Evolutionary conservation across 64 coral and sea anemone genomes (phyloP).

Genomic region (Cladopsammia gracilis): DNA sequence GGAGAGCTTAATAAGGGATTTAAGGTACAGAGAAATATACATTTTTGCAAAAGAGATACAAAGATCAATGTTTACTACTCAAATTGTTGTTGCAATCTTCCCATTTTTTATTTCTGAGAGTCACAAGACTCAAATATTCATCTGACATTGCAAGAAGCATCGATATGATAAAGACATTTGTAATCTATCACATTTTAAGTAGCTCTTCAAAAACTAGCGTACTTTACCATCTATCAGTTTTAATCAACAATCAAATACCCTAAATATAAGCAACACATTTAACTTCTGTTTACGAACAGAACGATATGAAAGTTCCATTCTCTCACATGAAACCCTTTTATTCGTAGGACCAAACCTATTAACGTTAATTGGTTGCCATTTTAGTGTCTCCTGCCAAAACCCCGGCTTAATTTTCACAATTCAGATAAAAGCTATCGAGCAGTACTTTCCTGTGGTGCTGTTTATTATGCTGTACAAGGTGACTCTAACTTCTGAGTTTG

Average conservation of each 20-base stretch:
- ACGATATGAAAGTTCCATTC: not conserved
- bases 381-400: not conserved
- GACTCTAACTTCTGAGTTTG: too few relatives aligned
- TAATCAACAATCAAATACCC: not conserved
- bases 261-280: not conserved
- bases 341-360: too few relatives aligned
- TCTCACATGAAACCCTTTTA: not conserved
- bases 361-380: too few relatives aligned
- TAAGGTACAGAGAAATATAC: too few relatives aligned
- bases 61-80: too few relatives aligned
- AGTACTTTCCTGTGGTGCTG: too few relatives aligned
- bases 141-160: not conserved
- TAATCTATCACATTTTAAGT: not conserved
- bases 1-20: too few relatives aligned
- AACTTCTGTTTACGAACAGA: conserved; percentile 3
- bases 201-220: not conserved
- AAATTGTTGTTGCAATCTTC: too few relatives aligned
- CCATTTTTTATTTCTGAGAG: not conserved
- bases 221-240: not conserved
- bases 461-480: too few relatives aligned
- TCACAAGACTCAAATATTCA: not conserved
- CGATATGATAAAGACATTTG: not conserved
- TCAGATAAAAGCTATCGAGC: too few relatives aligned
- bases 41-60: too few relatives aligned
- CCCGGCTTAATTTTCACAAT: too few relatives aligned